Base-by-base conservation (phyloP, 2,797 vertebrate species). In the Diplodus sargus region DNA sequence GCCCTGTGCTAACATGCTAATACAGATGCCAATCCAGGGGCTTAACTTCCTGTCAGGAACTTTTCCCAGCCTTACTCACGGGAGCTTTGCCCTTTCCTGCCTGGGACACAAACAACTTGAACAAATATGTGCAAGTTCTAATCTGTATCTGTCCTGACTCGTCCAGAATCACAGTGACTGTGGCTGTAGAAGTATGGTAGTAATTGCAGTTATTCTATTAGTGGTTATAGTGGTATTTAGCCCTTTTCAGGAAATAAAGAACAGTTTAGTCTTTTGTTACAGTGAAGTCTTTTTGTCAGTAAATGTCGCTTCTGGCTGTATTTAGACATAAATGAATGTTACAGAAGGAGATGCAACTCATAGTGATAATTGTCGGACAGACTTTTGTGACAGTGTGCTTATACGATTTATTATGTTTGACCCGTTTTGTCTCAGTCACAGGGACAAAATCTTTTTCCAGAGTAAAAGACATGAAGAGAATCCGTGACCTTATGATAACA, bases 71-170 rank as follows among this genome's bases (percentile, higher is more conserved):
- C 3, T 42, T 63, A 47, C 4, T 4, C 15, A 11, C 8, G 22
- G 11, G 12, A 61, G 57, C 0, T 0, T 5, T 62, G 13, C 4
- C 17, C 53, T 39, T 62, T 67, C 12, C 4, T 3, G n/a, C 5
- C 20, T 1, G 11, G 48, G 17, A 28, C 39, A 22, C 17, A 47
- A 1, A 28, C n/a, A 18, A 51, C 28, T 25, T 20, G 45, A 45
- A 25, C 18, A 64, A 45, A 51, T 12, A 20, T 56, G 62, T 48
- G 14, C 48, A 43, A 15, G 60, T 39, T 12, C 43, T 42, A 12
- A 70, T 34, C 30, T 43, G 42, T 54, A 70, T 62, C 15, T 70
- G 69, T 54, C 53, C 23, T 15, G 69, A 79, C 75, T 74, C 12
- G 58, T 25, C 47, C 4, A 28, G 48, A 64, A 23, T 52, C 30